Conservation (phyloP, 2,888 invertebrate species). For the Melanchra persicariae region DNA sequence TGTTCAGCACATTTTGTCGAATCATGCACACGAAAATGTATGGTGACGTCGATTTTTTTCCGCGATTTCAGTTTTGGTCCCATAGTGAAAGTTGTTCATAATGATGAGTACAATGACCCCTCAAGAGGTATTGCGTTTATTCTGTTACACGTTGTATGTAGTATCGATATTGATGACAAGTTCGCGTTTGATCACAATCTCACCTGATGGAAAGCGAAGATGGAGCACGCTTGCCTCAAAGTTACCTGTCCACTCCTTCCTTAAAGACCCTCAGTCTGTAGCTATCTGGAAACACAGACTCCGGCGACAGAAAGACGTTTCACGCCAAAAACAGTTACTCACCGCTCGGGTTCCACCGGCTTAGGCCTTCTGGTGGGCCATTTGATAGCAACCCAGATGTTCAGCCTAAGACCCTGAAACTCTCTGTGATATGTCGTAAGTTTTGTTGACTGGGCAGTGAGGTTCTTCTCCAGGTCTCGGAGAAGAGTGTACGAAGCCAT, state of each 20-base stretch:
- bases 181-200: not conserved
- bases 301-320: not conserved
- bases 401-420: conserved; percentile 80
- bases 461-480: conserved; percentile 80
- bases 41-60: too few relatives aligned
- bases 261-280: too few relatives aligned
- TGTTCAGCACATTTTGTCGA: too few relatives aligned
- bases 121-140: too few relatives aligned
- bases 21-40: too few relatives aligned
- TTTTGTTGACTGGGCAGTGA: conserved; percentile 78
- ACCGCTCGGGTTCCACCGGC: conserved; percentile 82
- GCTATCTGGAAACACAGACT: too few relatives aligned
- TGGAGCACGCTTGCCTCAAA: not conserved
- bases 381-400: conserved; percentile 85
- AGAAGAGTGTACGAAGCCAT: conserved; percentile 84
- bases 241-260: too few relatives aligned
- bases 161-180: too few relatives aligned
- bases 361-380: conserved; percentile 82
- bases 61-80: too few relatives aligned
- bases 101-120: too few relatives aligned
- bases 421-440: conserved; percentile 81
- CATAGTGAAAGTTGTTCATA: too few relatives aligned
- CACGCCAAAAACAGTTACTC: not conserved
- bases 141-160: too few relatives aligned
- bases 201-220: not conserved